A percentile compares a stretch with the other conserved stretches of the same genome.
Evolutionary conservation across 2,113 vertebrate genomes (phyloP).

Genomic region (Pomatostomus ruficeps): DNA sequence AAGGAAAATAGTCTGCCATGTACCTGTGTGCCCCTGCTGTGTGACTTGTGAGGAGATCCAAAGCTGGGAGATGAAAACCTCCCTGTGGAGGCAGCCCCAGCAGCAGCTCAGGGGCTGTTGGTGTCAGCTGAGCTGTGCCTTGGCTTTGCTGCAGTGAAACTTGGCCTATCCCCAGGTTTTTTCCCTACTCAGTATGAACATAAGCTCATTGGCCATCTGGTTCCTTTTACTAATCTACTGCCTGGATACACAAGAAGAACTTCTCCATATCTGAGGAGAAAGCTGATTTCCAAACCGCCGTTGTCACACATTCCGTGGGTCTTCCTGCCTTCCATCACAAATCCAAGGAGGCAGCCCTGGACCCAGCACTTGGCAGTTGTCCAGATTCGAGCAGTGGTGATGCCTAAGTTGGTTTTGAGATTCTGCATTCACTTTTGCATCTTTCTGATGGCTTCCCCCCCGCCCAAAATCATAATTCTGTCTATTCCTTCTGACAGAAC

Average conservation of each 20-base stretch:
- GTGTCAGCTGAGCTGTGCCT: not conserved
- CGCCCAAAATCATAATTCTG: not conserved
- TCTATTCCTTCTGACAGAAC: not conserved
- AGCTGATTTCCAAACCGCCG: not conserved
- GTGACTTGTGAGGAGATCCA: not conserved
- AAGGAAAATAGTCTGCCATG: not conserved
- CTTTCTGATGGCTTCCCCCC: not conserved
- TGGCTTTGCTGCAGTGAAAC: not conserved
- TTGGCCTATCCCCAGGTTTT: not conserved
- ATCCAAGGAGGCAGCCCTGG: not conserved
- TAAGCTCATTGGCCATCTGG: slow-evolving; percentile 39
- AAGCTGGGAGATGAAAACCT: not conserved
- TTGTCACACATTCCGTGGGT: accelerated
- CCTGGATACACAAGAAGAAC: not conserved
- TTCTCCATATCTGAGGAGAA: not conserved
- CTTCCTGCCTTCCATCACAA: not conserved
- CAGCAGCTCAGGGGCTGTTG: not conserved
- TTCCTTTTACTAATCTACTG: slow-evolving; percentile 2
- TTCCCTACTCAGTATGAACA: not conserved
- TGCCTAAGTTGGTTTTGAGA: not conserved
- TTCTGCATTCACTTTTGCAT: not conserved
- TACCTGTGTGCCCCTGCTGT: not conserved
- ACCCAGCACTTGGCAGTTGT: not conserved
- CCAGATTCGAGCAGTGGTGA: not conserved
- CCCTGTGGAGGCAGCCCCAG: not conserved